A percentile compares a stretch with the other conserved stretches of the same genome.
phyloP scores from a whole-genome alignment of 2,888 invertebrate genomes.

The Trachelus tabidus region DNA sequence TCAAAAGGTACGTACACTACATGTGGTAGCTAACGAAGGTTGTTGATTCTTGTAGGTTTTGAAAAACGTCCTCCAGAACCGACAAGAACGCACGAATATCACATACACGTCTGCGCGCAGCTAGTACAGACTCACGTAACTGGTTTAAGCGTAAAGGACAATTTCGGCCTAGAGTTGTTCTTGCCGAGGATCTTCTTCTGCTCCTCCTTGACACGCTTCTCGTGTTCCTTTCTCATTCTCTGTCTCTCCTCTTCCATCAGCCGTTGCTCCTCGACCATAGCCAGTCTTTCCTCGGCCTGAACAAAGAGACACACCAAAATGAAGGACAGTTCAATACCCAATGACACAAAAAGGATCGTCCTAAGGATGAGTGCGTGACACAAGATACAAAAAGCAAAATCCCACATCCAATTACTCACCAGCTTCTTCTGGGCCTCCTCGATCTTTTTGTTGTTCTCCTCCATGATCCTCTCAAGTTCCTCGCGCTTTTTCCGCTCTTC shows the following conservation, averaged over 20 bases:
- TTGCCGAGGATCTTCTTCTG: slow-evolving; percentile 97
- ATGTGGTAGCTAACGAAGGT: background rate
- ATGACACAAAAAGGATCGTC: background rate
- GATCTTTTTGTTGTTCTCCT: slow-evolving; percentile 97
- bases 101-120: slow-evolving; percentile 39
- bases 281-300: slow-evolving; percentile 95
- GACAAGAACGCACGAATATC: slow-evolving; percentile 52
- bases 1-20: background rate
- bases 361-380: background rate
- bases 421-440: slow-evolving; percentile 97
- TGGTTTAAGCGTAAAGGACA: slow-evolving; percentile 91
- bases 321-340: background rate
- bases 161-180: slow-evolving; percentile 95
- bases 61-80: slow-evolving; percentile 32
- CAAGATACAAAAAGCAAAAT: background rate
- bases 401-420: slow-evolving; percentile 71
- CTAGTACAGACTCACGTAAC: slow-evolving; percentile 71
- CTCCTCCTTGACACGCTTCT: slow-evolving; percentile 91
- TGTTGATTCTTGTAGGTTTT: slow-evolving; percentile 27
- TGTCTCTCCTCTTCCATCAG: slow-evolving; percentile 96
- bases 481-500: slow-evolving; percentile 96
- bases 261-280: slow-evolving; percentile 96
- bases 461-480: slow-evolving; percentile 95
- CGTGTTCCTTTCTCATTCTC: slow-evolving; percentile 92
- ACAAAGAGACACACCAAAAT: slow-evolving; percentile 30